Conservation (phyloP, 2,797 vertebrate genomes). For the Alca torda region DNA sequence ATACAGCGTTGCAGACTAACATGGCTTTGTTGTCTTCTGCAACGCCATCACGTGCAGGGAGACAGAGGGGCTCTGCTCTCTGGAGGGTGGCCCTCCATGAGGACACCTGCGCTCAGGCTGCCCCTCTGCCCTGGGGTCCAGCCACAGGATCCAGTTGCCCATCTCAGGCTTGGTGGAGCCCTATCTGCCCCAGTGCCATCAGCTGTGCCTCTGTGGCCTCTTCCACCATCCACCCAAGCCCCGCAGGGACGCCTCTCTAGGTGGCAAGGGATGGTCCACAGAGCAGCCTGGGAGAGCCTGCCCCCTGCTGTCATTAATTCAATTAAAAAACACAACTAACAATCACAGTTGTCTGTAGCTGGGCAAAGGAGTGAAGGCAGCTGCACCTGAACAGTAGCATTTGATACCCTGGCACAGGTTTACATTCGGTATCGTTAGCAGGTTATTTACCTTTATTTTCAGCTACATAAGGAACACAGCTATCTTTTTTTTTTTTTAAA, state of each 20-base stretch:
- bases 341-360: not conserved
- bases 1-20: not conserved
- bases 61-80: not conserved
- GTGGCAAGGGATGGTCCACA: not conserved
- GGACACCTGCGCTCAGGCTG: not conserved
- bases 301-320: not conserved
- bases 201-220: not conserved
- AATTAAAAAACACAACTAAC: not conserved
- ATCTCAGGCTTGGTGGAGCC: not conserved
- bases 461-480: not conserved
- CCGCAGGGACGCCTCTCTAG: not conserved
- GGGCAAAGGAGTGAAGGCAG: not conserved
- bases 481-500: not conserved
- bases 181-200: not conserved
- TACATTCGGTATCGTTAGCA: not conserved
- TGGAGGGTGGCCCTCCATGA: not conserved
- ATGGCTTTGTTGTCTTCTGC: not conserved
- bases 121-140: not conserved
- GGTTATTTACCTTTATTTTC: not conserved
- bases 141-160: not conserved
- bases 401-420: not conserved
- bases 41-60: accelerated
- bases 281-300: not conserved
- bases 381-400: not conserved
- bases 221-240: not conserved